phyloP scores from a whole-genome alignment of 2,113 vertebrate species.

The Gnathonemus longibarbis region DNA sequence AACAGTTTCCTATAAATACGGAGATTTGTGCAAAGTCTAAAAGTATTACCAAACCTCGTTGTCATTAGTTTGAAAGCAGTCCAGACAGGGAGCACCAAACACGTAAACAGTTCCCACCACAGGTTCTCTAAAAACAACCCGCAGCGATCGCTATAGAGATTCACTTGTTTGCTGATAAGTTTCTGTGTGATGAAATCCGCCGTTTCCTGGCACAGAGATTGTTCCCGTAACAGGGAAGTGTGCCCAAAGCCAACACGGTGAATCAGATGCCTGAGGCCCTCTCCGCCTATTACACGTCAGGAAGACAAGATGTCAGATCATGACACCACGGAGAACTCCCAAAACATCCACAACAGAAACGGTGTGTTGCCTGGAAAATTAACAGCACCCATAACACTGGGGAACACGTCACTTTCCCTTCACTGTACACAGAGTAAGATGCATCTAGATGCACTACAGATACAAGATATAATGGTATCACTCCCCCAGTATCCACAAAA shows the following conservation, averaged over 20 bases:
- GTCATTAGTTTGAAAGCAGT: neutral
- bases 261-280: conserved; percentile 53
- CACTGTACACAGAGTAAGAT: neutral
- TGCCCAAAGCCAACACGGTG: conserved; percentile 34
- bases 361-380: neutral
- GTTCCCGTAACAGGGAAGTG: conserved; percentile 50
- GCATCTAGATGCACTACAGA: neutral
- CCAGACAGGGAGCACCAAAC: neutral
- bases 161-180: conserved; percentile 46
- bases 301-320: conserved; percentile 39
- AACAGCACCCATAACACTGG: neutral
- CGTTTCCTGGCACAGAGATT: conserved; percentile 8
- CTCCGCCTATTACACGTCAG: conserved; percentile 32
- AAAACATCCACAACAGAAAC: conserved; percentile 21
- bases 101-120: neutral
- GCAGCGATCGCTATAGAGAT: conserved; percentile 23
- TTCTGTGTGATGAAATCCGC: conserved; percentile 50
- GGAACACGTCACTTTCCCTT: neutral
- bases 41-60: neutral
- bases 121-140: conserved; percentile 16
- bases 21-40: neutral
- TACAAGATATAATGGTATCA: neutral
- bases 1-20: neutral
- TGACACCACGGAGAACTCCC: conserved; percentile 28
- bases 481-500: neutral